Evolutionary conservation across 2,888 invertebrate species (phyloP).

Genomic region (Nomada fabriciana): DNA sequence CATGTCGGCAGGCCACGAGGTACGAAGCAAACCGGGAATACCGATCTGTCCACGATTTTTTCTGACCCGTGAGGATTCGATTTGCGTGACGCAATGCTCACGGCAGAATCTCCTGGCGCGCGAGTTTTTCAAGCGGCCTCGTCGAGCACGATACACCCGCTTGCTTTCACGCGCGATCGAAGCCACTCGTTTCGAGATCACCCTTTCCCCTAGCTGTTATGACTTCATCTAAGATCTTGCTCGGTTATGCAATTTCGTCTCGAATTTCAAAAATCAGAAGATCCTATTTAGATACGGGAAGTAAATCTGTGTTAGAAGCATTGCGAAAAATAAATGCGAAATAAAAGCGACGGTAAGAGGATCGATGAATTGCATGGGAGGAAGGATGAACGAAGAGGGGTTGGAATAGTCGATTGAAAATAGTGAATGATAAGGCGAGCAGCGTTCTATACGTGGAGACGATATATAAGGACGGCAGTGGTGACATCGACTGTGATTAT

Average conservation of each 20-base stretch:
- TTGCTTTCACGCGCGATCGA: slow-evolving; percentile 65
- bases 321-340: not conserved
- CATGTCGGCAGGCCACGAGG: slow-evolving; percentile 39
- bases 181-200: slow-evolving; percentile 53
- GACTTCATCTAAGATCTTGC: slow-evolving; percentile 28
- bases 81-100: slow-evolving; percentile 66
- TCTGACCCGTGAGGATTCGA: slow-evolving; percentile 66
- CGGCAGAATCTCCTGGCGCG: slow-evolving; percentile 59
- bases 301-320: no score
- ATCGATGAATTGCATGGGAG: not conserved
- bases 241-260: slow-evolving; percentile 18
- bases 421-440: slow-evolving; percentile 9
- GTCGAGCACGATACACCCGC: slow-evolving; percentile 52
- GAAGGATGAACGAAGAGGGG: not conserved
- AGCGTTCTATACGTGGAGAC: slow-evolving; percentile 5
- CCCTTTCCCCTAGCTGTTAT: slow-evolving; percentile 38
- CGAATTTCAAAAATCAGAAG: slow-evolving; percentile 1
- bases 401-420: not conserved
- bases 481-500: slow-evolving; percentile 32
- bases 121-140: slow-evolving; percentile 53
- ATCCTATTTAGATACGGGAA: not conserved
- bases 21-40: slow-evolving; percentile 46
- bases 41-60: slow-evolving; percentile 64
- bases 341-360: not conserved
- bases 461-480: slow-evolving; percentile 28